Evolutionary conservation across 2,888 invertebrate genomes (phyloP), one percentile per base, ranked within the genome.

Genomic region (Dryadula phaetusa): DNA sequence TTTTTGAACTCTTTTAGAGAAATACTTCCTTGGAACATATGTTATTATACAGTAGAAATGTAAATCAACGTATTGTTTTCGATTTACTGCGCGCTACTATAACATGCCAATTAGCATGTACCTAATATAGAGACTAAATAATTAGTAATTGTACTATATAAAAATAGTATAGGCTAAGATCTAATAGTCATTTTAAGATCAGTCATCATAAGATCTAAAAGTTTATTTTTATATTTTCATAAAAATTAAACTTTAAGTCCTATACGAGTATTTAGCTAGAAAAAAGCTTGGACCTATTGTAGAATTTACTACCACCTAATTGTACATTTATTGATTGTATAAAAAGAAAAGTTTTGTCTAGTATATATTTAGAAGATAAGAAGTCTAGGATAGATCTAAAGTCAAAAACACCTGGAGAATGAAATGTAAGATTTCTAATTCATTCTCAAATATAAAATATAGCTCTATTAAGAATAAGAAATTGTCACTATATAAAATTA

Each of bases 381-480:
- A 22, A 54, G 37, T 8, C 28, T 37, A 40, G 20, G 20, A n/a
- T 40, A n/a, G 34, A 3, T 22, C 4, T 54, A 54, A 3, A 22
- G 54, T 54, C 0, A 54, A 34, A 37, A 34, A 37, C 37, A 54
- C 34, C 54, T 54, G 34, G 54, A 37, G 20, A 54, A 20, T 20
- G 53, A 34, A 12, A 54, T 20, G 18, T 14, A 2, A 14, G 2
- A 54, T 53, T 18, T 34, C 53, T 40, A 40, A 40, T 7, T 42
- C 42, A 25, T 28, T 44, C 18, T 60, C 60, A 18, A 28, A 58
- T 25, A 58, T n/a, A 25, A 58, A 42, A 25, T 12, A n/a, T 16
- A 40, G 46, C 46, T 14, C 22, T 74, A 70, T 75, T 74, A 73
- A 70, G 69, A 73, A 74, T 70, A 74, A 75, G 56, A 67, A 32